Evolutionary conservation across 2,113 vertebrate genomes (phyloP).

Genomic region (Lasiurus borealis): DNA sequence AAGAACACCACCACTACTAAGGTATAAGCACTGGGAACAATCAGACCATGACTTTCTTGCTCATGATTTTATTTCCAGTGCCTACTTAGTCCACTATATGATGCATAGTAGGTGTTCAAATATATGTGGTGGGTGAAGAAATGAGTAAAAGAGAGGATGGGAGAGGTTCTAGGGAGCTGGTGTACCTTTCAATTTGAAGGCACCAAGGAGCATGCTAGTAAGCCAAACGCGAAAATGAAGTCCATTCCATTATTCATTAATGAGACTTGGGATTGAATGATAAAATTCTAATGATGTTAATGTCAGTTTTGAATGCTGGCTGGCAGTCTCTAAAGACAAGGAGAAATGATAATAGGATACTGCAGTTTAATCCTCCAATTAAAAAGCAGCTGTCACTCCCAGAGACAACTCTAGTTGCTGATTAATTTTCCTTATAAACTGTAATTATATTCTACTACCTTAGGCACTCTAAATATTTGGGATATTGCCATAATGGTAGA

Average conservation of each 20-base stretch:
- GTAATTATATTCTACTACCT: conserved; percentile 57
- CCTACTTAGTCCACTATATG: not conserved
- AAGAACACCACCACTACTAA: not conserved
- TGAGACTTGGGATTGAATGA: conserved; percentile 70
- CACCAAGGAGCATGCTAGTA: conserved; percentile 27
- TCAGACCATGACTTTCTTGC: not conserved
- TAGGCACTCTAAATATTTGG: conserved; percentile 22
- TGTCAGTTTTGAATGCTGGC: conserved; percentile 69
- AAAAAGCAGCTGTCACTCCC: conserved; percentile 54
- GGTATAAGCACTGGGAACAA: not conserved
- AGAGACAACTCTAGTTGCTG: conserved; percentile 58
- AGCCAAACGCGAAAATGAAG: conserved; percentile 68
- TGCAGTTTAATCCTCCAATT: conserved; percentile 72
- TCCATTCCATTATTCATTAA: conserved; percentile 75
- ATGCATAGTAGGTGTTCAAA: conserved; percentile 15
- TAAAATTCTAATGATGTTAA: conserved; percentile 76
- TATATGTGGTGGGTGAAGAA: not conserved
- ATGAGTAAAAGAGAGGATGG: not conserved
- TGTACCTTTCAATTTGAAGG: conserved; percentile 53
- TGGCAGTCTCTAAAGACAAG: conserved; percentile 67
- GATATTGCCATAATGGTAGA: not conserved
- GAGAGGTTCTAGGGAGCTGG: not conserved
- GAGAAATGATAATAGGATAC: conserved; percentile 68
- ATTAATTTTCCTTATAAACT: conserved; percentile 69
- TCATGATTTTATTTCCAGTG: conserved; percentile 25